These are phyloP conservation scores for Oreochromis niloticus DNA, from an alignment of 2,113 vertebrate genomes.

Conservation along the genomic window DNA sequence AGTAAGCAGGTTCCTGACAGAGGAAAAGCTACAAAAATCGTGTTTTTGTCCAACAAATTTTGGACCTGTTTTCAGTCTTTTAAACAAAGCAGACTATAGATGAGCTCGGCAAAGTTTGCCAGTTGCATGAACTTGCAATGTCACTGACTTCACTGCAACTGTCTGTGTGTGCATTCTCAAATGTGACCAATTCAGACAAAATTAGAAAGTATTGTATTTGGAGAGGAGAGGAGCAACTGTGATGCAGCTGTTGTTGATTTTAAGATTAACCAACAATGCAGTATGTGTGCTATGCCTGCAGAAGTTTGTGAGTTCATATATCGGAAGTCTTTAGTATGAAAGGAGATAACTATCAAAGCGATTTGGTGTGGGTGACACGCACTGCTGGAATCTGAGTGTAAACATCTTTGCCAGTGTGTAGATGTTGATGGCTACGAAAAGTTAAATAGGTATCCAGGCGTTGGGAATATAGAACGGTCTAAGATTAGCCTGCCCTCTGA, in stretches of 20 bases:
- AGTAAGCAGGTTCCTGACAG: not conserved
- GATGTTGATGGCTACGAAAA: constrained; percentile 11
- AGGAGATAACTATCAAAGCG: not conserved
- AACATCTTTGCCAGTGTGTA: constrained; percentile 29
- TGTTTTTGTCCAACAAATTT: not conserved
- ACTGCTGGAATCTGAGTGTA: constrained; percentile 32
- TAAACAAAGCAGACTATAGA: not conserved
- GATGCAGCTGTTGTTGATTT: constrained; percentile 38
- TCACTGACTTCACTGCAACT: not conserved
- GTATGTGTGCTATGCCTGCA: not conserved
- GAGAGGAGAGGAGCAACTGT: not conserved
- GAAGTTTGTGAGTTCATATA: not conserved
- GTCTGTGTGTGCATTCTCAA: not conserved
- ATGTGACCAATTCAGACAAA: not conserved
- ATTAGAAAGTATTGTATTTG: not conserved
- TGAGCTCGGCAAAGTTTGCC: not conserved
- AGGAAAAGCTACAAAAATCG: not conserved
- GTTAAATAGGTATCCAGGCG: constrained; percentile 15
- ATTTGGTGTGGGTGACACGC: constrained; percentile 2
- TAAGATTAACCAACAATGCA: not conserved
- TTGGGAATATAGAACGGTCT: constrained; percentile 45
- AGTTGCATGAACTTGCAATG: not conserved
- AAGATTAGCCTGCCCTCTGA: constrained; percentile 66
- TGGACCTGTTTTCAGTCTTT: not conserved
- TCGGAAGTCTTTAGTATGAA: not conserved